Evolutionary conservation across 2,797 vertebrate genomes (phyloP).

Genomic region (Sebastes dallii): DNA sequence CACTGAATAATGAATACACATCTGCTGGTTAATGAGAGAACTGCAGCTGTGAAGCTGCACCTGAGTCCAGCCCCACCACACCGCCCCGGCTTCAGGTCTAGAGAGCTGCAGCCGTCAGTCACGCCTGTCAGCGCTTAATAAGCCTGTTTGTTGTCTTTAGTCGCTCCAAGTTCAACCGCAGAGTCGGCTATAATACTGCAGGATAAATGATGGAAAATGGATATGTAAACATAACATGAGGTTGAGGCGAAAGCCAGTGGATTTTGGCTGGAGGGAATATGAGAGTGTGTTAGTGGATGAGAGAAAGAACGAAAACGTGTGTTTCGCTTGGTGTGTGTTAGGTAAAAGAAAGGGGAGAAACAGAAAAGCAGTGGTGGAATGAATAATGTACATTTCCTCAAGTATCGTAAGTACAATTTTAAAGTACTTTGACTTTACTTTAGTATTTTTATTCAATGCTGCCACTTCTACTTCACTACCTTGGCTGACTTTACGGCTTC

Average conservation of each 20-base stretch:
- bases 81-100: neutral
- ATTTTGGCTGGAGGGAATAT: conserved; percentile 23
- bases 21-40: conserved; percentile 18
- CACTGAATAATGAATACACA: conserved; percentile 17
- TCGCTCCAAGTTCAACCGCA: conserved; percentile 35
- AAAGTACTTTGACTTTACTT: neutral
- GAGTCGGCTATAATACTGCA: conserved; percentile 38
- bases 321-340: neutral
- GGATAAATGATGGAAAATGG: conserved; percentile 54
- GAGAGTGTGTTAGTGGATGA: conserved; percentile 3
- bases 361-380: neutral
- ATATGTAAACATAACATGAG: conserved; percentile 57
- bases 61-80: neutral
- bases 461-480: neutral
- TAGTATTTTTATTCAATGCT: neutral
- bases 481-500: conserved; percentile 10
- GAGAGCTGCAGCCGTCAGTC: conserved; percentile 23
- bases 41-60: conserved; percentile 10
- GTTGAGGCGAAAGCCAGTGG: conserved; percentile 39
- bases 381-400: neutral
- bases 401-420: neutral
- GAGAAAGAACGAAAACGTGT: neutral
- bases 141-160: conserved; percentile 47
- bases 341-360: neutral
- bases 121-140: conserved; percentile 48